A percentile compares a stretch with the other conserved stretches of the same genome.
Evolutionary conservation across 2,888 invertebrate genomes (phyloP).

Genomic region (Griposia aprilina): DNA sequence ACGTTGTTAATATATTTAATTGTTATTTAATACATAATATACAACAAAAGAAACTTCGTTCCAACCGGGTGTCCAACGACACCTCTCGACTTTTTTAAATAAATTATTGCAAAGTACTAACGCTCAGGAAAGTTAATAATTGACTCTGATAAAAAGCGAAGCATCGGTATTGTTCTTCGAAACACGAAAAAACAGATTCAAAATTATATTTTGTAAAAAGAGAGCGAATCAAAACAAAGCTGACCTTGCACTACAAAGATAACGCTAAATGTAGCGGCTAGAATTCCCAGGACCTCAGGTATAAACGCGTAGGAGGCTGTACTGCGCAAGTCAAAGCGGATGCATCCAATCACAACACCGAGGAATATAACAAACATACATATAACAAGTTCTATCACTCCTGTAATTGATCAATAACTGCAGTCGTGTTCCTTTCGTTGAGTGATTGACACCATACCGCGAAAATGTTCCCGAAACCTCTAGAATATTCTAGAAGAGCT

Average conservation of each 20-base stretch:
- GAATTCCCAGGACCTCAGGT: conserved; percentile 22
- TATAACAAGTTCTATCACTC: conserved; percentile 7
- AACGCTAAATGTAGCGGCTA: conserved; percentile 15
- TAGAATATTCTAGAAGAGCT: background rate
- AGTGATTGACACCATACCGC: background rate
- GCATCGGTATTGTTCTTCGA: background rate
- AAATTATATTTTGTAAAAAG: background rate
- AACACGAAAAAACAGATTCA: background rate
- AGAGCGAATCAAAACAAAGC: conserved; percentile 2
- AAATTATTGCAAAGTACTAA: background rate
- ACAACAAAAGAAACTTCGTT: background rate
- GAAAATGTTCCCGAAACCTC: conserved; percentile 8
- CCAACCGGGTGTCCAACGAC: background rate
- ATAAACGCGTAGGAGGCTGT: conserved; percentile 5
- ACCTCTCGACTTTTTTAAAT: background rate
- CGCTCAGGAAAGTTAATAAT: background rate
- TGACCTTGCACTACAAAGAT: background rate
- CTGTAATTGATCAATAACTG: conserved; percentile 26
- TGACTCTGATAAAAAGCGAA: background rate
- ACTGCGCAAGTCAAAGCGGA: conserved; percentile 28
- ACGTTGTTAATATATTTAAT: background rate
- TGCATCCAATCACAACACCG: conserved; percentile 33
- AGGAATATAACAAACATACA: conserved; percentile 1
- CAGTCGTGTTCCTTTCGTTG: conserved; percentile 1
- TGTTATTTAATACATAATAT: too few relatives aligned